phyloP scores from a whole-genome alignment of 1,140 invertebrate species.

The Branchinecta lindahli region DNA sequence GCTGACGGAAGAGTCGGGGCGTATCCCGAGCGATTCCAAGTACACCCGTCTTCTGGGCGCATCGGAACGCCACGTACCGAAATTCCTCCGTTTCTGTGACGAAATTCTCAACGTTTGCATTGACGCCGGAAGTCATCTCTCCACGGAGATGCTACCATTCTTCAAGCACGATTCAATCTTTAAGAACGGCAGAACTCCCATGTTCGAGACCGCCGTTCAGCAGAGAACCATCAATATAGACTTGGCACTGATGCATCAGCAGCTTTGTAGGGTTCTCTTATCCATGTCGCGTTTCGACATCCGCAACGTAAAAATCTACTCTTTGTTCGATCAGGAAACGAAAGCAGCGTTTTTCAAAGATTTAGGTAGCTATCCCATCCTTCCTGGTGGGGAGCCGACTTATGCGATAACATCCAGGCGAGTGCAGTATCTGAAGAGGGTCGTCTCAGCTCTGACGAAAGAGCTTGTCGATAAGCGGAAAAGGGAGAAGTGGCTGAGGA shows the following conservation, averaged over 20 bases:
- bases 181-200: constrained; percentile 15
- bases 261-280: constrained; percentile 30
- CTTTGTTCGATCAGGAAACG: constrained; percentile 27
- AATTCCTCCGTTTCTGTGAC: constrained; percentile 50
- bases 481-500: background rate
- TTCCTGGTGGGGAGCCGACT: constrained; percentile 31
- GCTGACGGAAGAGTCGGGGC: constrained; percentile 74
- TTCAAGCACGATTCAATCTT: constrained; percentile 18
- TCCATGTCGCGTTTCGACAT: constrained; percentile 15
- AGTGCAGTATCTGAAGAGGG: constrained; percentile 31
- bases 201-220: constrained; percentile 17
- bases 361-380: constrained; percentile 29
- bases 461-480: constrained; percentile 20
- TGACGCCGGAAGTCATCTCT: constrained; percentile 23
- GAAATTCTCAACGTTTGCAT: constrained; percentile 59
- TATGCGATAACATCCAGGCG: constrained; percentile 27
- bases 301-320: constrained; percentile 16
- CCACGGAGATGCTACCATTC: constrained; percentile 13
- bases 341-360: constrained; percentile 35
- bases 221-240: constrained; percentile 19
- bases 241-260: constrained; percentile 23
- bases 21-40: constrained; percentile 65
- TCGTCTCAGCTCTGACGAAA: constrained; percentile 29
- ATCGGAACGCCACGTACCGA: constrained; percentile 44
- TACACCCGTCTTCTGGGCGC: constrained; percentile 43